Percentiles rank a stretch among this genome's conserved stretches.
These are phyloP conservation scores for Octopus bimaculoides DNA, from an alignment of 1,140 invertebrate species.

Conservation along the genomic window DNA sequence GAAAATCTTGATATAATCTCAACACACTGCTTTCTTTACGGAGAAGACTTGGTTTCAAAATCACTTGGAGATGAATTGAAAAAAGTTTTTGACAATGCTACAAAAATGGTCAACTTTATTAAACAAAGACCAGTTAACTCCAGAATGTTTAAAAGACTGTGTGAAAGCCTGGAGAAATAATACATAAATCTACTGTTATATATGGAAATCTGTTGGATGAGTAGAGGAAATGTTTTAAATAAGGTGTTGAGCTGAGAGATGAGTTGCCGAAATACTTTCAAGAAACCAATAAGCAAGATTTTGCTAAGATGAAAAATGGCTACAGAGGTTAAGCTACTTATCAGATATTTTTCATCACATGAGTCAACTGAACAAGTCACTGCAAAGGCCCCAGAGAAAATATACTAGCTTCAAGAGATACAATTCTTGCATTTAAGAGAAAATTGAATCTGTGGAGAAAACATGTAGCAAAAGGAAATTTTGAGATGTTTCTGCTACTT, in stretches of 20 bases:
- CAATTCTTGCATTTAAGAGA: background rate
- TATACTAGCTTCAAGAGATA: conserved; percentile 1
- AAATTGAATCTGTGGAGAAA: conserved; percentile 8
- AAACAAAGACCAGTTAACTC: conserved; percentile 2
- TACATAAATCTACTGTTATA: background rate
- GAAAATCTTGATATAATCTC: background rate
- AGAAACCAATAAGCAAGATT: background rate
- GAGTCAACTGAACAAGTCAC: background rate
- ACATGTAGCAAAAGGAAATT: conserved; percentile 1
- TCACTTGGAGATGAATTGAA: conserved; percentile 10
- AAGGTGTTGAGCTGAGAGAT: background rate
- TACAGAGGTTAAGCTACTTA: background rate
- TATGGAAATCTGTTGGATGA: background rate
- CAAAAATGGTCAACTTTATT: conserved; percentile 8
- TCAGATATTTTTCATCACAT: background rate
- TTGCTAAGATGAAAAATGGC: conserved; percentile 1
- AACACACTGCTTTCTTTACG: background rate
- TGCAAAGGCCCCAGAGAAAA: background rate
- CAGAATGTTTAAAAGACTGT: conserved; percentile 10
- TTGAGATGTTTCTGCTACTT: background rate
- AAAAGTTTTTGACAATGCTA: conserved; percentile 6
- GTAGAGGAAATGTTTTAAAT: background rate
- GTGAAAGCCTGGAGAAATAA: conserved; percentile 1
- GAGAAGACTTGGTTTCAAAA: background rate
- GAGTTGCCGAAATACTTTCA: background rate